phyloP scores from a whole-genome alignment of 2,797 vertebrate species.

The Sandelia bainsii region DNA sequence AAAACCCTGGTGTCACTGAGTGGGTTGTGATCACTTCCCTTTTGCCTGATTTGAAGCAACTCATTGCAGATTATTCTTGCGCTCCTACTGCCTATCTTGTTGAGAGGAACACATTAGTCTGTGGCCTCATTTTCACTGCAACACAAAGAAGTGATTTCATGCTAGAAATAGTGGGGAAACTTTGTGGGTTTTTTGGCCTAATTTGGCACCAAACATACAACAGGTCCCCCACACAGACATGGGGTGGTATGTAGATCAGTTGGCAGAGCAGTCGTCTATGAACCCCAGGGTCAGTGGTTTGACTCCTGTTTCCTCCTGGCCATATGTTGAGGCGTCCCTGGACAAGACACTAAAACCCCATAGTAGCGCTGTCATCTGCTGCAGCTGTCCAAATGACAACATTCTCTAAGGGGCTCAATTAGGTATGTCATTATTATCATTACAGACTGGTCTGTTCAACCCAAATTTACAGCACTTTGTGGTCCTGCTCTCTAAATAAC shows the following conservation, averaged over 20 bases:
- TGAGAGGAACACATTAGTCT: conserved; percentile 27
- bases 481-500: neutral
- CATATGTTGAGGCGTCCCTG: too few species aligned
- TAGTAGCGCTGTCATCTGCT: too few species aligned
- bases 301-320: too few species aligned
- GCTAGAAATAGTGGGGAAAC: conserved; percentile 1
- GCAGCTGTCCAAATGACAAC: too few species aligned
- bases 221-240: neutral
- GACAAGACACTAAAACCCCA: too few species aligned
- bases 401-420: too few species aligned
- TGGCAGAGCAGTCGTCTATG: too few species aligned
- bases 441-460: neutral
- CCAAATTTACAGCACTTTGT: neutral
- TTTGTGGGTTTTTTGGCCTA: conserved; percentile 20
- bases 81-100: conserved; percentile 2
- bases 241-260: too few species aligned
- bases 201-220: conserved; percentile 11
- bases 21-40: conserved; percentile 59
- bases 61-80: conserved; percentile 32
- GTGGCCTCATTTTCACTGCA: conserved; percentile 51
- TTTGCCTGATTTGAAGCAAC: conserved; percentile 58
- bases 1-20: conserved; percentile 48
- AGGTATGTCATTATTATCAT: too few species aligned
- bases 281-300: too few species aligned
- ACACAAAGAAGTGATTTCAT: conserved; percentile 52